Evolutionary conservation across 2,797 vertebrate species (phyloP).

Genomic region (Pangasius sanitwongsei): DNA sequence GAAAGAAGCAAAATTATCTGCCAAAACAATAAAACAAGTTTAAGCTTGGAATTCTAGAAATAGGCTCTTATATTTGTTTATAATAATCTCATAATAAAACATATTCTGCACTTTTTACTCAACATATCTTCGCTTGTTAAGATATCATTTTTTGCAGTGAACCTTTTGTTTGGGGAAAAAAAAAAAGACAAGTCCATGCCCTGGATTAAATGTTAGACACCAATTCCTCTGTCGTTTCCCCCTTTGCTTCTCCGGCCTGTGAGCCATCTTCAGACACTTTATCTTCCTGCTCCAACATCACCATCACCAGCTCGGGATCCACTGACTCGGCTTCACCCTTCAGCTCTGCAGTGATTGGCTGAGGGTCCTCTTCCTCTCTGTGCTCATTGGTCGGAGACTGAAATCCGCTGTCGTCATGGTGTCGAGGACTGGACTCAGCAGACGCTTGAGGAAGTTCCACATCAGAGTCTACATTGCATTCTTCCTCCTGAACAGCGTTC

Average conservation of each 20-base stretch:
- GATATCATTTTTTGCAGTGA: neutral
- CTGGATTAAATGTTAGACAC: constrained; percentile 29
- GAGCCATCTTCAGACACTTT: constrained; percentile 51
- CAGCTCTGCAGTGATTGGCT: constrained; percentile 52
- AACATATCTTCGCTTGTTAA: neutral
- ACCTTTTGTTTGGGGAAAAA: neutral
- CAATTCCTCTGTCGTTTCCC: constrained; percentile 1
- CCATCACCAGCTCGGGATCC: constrained; percentile 62
- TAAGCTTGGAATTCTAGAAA: neutral
- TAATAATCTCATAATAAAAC: neutral
- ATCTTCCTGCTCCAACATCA: constrained; percentile 57
- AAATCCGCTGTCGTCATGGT: constrained; percentile 61
- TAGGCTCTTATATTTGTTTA: neutral
- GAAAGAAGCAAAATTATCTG: neutral
- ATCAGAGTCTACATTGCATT: constrained; percentile 52
- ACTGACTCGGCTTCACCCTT: constrained; percentile 46
- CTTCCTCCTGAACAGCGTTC: constrained; percentile 59
- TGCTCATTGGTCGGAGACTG: constrained; percentile 63
- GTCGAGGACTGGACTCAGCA: constrained; percentile 48
- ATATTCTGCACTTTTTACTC: neutral
- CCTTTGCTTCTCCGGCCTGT: constrained; percentile 58
- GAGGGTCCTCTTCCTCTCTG: constrained; percentile 46
- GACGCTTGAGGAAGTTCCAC: constrained; percentile 20
- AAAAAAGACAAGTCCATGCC: neutral
- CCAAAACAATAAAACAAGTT: neutral